A percentile compares a stretch with the other conserved stretches of the same genome.
Evolutionary conservation across 2,888 invertebrate species (phyloP).

Genomic region (Phengaris arion): DNA sequence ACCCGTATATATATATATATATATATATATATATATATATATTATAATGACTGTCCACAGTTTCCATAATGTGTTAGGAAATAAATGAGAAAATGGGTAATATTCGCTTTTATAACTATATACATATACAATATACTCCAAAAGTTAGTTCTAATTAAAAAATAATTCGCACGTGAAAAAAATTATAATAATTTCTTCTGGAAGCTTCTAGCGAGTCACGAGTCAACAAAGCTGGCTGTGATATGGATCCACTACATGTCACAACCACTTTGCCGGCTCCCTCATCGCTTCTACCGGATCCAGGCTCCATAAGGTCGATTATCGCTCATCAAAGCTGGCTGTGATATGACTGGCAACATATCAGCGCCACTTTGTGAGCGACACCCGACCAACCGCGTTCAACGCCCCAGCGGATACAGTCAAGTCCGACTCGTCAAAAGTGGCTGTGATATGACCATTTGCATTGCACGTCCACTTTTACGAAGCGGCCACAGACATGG

Average conservation of each 20-base stretch:
- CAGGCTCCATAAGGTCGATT: conserved; percentile 33
- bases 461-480: conserved; percentile 79
- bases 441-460: conserved; percentile 91
- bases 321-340: conserved; percentile 98
- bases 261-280: conserved; percentile 85
- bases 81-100: too few relatives aligned
- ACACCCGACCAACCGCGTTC: conserved; percentile 53
- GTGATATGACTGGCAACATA: conserved; percentile 89
- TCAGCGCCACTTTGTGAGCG: conserved; percentile 95
- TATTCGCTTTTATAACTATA: not conserved
- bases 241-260: conserved; percentile 87
- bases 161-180: not conserved
- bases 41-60: too few relatives aligned
- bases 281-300: conserved; percentile 26
- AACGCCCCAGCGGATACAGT: conserved; percentile 50
- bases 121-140: not conserved
- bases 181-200: not conserved
- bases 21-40: too few relatives aligned
- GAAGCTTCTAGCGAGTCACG: conserved; percentile 17
- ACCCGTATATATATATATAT: too few relatives aligned
- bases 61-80: too few relatives aligned
- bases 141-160: not conserved
- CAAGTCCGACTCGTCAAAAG: conserved; percentile 94
- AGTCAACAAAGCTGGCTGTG: conserved; percentile 95
- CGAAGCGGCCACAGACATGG: conserved; percentile 77